These are phyloP conservation scores for Nycticebus coucang DNA, from an alignment of 2,113 vertebrate genomes.

Conservation along the genomic window DNA sequence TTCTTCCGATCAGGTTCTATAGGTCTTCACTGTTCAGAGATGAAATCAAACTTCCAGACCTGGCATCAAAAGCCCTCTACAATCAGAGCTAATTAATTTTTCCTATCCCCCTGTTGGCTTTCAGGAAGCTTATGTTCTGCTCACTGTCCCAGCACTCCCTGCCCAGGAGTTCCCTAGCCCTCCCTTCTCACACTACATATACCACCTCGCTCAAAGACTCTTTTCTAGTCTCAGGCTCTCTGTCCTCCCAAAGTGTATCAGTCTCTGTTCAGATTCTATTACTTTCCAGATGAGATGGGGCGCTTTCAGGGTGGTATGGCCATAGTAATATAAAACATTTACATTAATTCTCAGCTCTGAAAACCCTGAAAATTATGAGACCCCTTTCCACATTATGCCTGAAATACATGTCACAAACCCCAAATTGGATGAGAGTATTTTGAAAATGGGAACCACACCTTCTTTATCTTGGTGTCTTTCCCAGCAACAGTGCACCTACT, in stretches of 20 bases:
- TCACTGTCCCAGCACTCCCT: background rate
- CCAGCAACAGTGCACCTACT: background rate
- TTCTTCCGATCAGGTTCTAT: background rate
- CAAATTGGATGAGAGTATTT: background rate
- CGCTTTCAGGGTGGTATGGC: too few species aligned
- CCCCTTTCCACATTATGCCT: background rate
- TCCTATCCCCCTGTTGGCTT: background rate
- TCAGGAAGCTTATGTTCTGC: background rate
- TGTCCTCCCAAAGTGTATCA: background rate
- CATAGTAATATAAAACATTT: background rate
- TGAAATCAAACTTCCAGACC: background rate
- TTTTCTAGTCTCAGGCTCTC: background rate
- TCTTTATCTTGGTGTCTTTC: background rate
- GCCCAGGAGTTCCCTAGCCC: fast-evolving
- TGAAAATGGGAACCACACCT: background rate
- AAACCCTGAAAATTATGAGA: background rate
- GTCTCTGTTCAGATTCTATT: background rate
- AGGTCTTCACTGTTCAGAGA: background rate
- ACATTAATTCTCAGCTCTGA: background rate
- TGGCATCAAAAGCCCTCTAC: background rate
- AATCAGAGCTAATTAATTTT: background rate
- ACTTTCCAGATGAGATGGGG: background rate
- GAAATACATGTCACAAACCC: background rate
- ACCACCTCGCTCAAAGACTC: background rate
- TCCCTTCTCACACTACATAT: background rate